Conservation (phyloP, 1,140 invertebrate genomes). For the Yoshiicerus persimilis region DNA sequence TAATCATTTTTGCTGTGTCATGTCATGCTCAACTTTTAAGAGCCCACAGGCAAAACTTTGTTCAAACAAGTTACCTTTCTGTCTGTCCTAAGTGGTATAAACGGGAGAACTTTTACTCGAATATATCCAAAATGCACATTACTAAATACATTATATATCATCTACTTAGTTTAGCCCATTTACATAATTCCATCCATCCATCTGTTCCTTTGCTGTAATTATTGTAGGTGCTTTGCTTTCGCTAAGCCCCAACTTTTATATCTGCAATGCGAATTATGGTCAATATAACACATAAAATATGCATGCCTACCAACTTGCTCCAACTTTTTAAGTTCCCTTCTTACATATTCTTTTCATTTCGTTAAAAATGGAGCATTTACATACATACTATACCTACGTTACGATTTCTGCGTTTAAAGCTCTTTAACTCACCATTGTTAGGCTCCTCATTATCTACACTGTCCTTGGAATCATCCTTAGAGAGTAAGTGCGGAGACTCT, state of each 20-base stretch:
- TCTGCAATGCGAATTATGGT: neutral
- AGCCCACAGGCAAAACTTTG: neutral
- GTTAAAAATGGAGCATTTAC: neutral
- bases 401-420: neutral
- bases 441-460: slow-evolving; percentile 60
- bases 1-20: slow-evolving; percentile 9
- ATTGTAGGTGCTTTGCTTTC: neutral
- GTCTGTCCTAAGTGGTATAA: neutral
- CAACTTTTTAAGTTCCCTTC: too few species aligned
- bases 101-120: neutral
- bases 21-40: neutral
- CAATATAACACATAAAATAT: neutral
- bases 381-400: neutral
- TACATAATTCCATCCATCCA: neutral
- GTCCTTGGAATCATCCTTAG: slow-evolving; percentile 65
- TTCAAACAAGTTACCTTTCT: neutral
- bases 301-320: too few species aligned
- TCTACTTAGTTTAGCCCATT: neutral
- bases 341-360: neutral
- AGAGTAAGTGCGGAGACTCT: slow-evolving; percentile 58
- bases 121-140: neutral
- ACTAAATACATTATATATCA: neutral
- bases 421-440: slow-evolving; percentile 56
- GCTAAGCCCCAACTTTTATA: too few species aligned
- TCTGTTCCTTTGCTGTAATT: neutral